phyloP scores from a whole-genome alignment of 2,113 vertebrate species.

The Corvus hawaiiensis region DNA sequence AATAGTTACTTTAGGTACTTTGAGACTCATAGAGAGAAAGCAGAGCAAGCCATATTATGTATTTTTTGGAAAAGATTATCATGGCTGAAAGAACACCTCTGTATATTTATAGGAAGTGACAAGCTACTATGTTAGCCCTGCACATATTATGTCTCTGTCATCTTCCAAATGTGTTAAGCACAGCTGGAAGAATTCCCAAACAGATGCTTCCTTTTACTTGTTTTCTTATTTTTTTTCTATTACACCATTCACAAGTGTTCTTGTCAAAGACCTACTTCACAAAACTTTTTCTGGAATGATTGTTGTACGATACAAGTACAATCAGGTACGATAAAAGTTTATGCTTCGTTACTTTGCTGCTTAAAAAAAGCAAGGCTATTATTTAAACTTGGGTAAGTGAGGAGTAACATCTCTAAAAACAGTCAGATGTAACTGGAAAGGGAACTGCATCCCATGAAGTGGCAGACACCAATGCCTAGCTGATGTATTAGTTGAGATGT shows the following conservation, averaged over 20 bases:
- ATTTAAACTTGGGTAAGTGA: not conserved
- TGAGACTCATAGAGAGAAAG: not conserved
- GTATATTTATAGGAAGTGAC: constrained; percentile 5
- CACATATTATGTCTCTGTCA: not conserved
- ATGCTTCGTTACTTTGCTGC: not conserved
- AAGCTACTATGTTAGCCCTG: not conserved
- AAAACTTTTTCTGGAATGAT: not conserved
- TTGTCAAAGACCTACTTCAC: not conserved
- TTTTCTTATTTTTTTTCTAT: not conserved
- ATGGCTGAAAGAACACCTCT: not conserved
- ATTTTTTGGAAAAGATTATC: not conserved
- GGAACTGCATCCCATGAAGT: not conserved
- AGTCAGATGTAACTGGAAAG: not conserved
- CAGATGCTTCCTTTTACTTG: constrained; percentile 20
- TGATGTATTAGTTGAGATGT: not conserved
- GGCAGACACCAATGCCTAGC: not conserved
- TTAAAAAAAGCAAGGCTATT: not conserved
- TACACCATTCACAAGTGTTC: not conserved
- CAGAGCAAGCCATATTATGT: not conserved
- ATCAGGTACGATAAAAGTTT: not conserved
- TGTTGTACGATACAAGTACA: fast-evolving
- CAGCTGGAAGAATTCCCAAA: constrained; percentile 7
- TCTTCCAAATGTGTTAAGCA: constrained; percentile 34
- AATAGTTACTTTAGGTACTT: not conserved
- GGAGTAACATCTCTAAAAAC: not conserved